Evolutionary conservation across 2,888 invertebrate species (phyloP), one percentile per base, ranked within the genome.

Genomic region (Rhagium mordax): DNA sequence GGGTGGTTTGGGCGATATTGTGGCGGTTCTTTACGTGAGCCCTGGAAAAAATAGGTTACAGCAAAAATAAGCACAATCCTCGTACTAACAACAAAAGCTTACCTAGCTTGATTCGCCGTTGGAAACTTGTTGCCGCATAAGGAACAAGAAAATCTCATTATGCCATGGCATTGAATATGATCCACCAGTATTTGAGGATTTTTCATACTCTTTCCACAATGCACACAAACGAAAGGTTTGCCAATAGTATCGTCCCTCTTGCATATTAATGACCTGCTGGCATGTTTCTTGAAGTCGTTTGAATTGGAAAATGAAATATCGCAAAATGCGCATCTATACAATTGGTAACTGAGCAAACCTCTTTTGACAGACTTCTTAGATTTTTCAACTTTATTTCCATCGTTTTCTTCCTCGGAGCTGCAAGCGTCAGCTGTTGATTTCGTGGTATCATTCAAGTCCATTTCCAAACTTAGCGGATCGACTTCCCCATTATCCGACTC

Each of bases 101-200:
- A 86, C 85, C 81, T 84, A 6, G 83, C 79, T 49, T 81, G 77
- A 4, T 73, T 70, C 1, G 78, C 70, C 41, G 83, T 87, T 84
- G 84, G 80, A 60, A 83, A 85, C 74, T 85, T 86, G 59, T 78
- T 81, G 48, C 88, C 84, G 81, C 94, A 94, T 24, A 92, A 62
- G 4, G 90, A 89, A 81, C 94, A 94, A 8, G 89, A 87, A 74
- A 90, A 92, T 8, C 91, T 87, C 77, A 90, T 89, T 0, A 89
- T 84, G 0, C 91, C 92, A 75, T 94, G 94, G 2, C 86, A 83
- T 75, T 89, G 89, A 15, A 93, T 84, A 81, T 94, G 94, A 5
- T 91, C 90, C 10, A 90, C 80, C 18, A 93, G 85, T 48, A 88
- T 87, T 0, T 85, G 83, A 0, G 86, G 78, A 55, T 87, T 88